Base-by-base conservation (phyloP, 2,113 vertebrate genomes). In the Atractosteus spatula region DNA sequence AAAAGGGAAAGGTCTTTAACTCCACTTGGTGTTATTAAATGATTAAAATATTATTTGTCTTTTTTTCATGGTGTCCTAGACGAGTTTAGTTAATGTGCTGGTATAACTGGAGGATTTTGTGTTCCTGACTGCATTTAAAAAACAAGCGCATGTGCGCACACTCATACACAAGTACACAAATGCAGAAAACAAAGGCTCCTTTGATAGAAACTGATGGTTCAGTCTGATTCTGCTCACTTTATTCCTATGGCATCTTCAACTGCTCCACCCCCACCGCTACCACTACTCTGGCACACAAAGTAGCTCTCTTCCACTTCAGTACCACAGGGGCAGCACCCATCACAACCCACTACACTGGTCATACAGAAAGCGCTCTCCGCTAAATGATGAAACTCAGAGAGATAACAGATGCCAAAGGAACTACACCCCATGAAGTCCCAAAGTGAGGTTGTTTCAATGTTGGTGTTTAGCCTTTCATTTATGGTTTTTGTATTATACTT, bases 111-210 rank as follows among this genome's bases (percentile, higher is more conserved):
- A 42, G 7, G 42, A 56, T 61, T 65, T 70, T 61, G 42, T 13
- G 41, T 57, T 71, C 63, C 55, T 57, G 47, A 16, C 68, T 43
- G 66, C 29, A 42, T 47, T 12, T 66, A 51, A 61, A 57, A 62
- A 16, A 69, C 76, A 61, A 54, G 62, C 55, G 8, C 41, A 47
- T 29, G 7, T 12, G 14, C 13, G 66, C 7, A 69, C 12, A 63
- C 41, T 43, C 56, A 65, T 41, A 47, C 43, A 51, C 45, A 41
- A 41, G 29, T 17, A 61, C 42, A 59, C n/a, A 45, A 76, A 42
- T 10, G 13, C 14, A 17, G 8, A 8, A 29, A 42, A 80, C 79
- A 78, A 81, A 81, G 69, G 72, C 42, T 64, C 74, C 74, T 74
- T 78, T 75, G 73, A 63, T 62, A 56, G 43, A 61, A 67, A 55